Conservation (phyloP, 2,888 invertebrate genomes). For the Schizaphis graminum region DNA sequence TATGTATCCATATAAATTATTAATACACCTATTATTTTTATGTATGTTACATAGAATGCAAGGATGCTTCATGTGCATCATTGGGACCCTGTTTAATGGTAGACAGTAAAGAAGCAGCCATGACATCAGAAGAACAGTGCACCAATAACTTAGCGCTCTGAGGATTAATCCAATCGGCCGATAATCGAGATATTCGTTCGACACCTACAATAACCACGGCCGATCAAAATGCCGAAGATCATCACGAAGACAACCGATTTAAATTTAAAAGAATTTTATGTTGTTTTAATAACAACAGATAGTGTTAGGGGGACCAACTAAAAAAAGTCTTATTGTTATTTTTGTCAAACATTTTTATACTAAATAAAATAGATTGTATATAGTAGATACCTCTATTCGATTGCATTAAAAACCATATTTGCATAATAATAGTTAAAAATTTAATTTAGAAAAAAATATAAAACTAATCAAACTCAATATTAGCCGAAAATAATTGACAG, state of each 20-base stretch:
- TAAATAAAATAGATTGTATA: constrained; percentile 24
- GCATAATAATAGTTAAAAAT: constrained; percentile 45
- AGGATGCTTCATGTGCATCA: constrained; percentile 42
- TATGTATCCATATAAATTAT: background rate
- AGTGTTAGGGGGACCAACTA: constrained; percentile 50
- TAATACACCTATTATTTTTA: background rate
- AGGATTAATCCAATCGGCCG: constrained; percentile 65
- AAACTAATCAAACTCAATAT: constrained; percentile 22
- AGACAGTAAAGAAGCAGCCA: constrained; percentile 26
- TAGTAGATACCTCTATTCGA: background rate
- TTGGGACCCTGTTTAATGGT: constrained; percentile 45
- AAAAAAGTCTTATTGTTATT: constrained; percentile 36
- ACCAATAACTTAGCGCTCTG: constrained; percentile 58
- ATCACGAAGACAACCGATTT: constrained; percentile 43
- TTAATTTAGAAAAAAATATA: background rate
- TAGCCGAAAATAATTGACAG: background rate
- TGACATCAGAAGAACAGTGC: constrained; percentile 31
- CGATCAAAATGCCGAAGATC: constrained; percentile 56
- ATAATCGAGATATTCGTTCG: constrained; percentile 57
- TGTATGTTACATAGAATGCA: constrained; percentile 32
- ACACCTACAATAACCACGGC: constrained; percentile 44
- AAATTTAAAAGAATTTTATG: constrained; percentile 59
- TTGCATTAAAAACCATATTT: background rate
- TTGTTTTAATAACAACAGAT: constrained; percentile 60
- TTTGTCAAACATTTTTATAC: background rate